phyloP scores from a whole-genome alignment of 2,797 vertebrate species.

The Pseudochromis fuscus region DNA sequence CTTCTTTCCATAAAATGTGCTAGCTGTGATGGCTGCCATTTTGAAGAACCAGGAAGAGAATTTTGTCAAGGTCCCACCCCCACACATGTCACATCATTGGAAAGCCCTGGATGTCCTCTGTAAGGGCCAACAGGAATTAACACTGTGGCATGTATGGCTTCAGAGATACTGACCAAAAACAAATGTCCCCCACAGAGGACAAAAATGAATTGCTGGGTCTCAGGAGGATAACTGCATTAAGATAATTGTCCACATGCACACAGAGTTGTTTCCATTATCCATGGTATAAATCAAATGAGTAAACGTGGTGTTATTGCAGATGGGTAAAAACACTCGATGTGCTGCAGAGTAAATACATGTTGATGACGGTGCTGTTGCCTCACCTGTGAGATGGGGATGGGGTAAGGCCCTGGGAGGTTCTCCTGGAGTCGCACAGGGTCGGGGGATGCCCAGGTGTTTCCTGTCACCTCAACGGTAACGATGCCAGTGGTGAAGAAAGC shows the following conservation, averaged over 20 bases:
- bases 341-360: neutral
- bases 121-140: no score
- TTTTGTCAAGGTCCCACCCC: no score
- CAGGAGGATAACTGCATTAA: constrained; percentile 42
- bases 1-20: no score
- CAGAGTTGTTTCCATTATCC: constrained; percentile 19
- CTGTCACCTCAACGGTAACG: constrained; percentile 83
- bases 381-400: constrained; percentile 87
- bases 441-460: constrained; percentile 86
- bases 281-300: constrained; percentile 15
- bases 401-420: constrained; percentile 85
- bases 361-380: constrained; percentile 36
- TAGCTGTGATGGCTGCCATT: no score
- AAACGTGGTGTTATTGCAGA: constrained; percentile 8
- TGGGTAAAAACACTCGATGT: constrained; percentile 3
- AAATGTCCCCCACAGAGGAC: no score
- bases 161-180: no score
- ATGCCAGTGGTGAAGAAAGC: constrained; percentile 85
- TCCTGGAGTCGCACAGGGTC: constrained; percentile 85
- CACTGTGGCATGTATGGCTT: no score
- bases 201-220: no score
- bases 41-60: no score
- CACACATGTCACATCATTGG: no score
- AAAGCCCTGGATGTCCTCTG: no score
- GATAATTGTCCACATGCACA: constrained; percentile 23